Evolutionary conservation across 1,140 invertebrate genomes (phyloP).

Genomic region (Cherax destructor): DNA sequence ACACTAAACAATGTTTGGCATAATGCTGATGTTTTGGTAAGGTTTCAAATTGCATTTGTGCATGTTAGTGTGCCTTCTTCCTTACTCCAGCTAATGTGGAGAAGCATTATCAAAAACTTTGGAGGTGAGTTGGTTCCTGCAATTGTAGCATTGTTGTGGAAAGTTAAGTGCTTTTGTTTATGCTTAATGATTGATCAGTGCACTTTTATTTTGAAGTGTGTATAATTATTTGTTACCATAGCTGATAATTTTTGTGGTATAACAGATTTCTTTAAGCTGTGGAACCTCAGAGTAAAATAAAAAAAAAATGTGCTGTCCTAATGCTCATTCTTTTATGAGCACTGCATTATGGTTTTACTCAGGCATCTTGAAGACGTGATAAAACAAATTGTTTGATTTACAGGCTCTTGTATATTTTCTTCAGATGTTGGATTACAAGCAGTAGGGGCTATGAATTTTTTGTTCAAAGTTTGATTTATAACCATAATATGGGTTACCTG

Average conservation of each 20-base stretch:
- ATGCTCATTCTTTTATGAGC: background rate
- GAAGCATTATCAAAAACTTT: background rate
- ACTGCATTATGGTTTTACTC: background rate
- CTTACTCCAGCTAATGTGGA: background rate
- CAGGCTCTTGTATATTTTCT: background rate
- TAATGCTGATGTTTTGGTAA: background rate
- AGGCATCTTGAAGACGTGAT: background rate
- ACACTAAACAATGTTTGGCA: background rate
- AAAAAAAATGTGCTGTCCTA: background rate
- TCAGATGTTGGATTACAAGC: background rate
- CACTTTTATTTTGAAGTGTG: background rate
- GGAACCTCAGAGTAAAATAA: background rate
- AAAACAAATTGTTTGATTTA: background rate
- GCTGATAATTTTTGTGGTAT: background rate
- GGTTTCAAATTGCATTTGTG: background rate
- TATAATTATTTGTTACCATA: background rate
- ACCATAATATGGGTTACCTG: background rate
- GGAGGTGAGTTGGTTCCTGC: background rate
- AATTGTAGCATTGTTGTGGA: background rate
- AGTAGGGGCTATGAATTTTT: background rate
- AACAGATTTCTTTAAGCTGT: background rate
- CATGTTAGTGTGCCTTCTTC: background rate
- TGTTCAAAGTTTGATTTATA: background rate
- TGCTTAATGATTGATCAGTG: background rate
- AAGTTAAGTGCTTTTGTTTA: background rate